Evolutionary conservation across 2,113 vertebrate genomes (phyloP), one percentile per base, ranked within the genome.

Genomic region (Chrysemys picta): DNA sequence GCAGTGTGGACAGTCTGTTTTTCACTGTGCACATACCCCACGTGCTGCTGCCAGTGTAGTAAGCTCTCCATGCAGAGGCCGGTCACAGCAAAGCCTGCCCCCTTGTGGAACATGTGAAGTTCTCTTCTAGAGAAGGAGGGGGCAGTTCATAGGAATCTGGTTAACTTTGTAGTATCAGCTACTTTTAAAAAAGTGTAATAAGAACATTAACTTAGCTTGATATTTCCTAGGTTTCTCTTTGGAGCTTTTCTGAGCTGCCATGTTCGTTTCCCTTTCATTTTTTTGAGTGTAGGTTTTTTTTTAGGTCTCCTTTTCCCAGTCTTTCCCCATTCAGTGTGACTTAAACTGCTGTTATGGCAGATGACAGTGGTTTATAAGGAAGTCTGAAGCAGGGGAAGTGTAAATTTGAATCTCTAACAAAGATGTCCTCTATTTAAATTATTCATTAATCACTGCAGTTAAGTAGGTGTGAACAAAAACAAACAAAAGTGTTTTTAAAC

Each of bases 381-480:
- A 38, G 65, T 38, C n/a, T 72, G 19, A 93, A 97, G 95, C 97
- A 97, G 94, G 96, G 96, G 97, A 87, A 85, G 91, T 83, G 42
- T 96, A 75, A 87, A 52, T 52, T 87, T 95, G 91, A 95, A 94
- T 95, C 75, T 92, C 65, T 86, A 35, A 92, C 81, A 75, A n/a
- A 92, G 91, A 92, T 81, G 50, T 92, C 95, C 95, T 93, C 81
- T 95, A 92, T 96, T 95, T 93, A 79, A 95, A 89, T 85, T 89
- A 95, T 94, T 97, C 88, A 94, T 95, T 96, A 94, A 88, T 94
- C 91, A 72, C 17, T 93, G 89, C 95, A 93, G 59, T 88, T 87
- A 38, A 72, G 83, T 91, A 96, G 85, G 97, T 97, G 97, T 95
- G 95, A 97, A 94, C 42, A 85, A 92, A 97, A 97, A 97, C 96